Evolutionary conservation across 2,888 invertebrate species (phyloP).

Genomic region (Hyalella azteca): DNA sequence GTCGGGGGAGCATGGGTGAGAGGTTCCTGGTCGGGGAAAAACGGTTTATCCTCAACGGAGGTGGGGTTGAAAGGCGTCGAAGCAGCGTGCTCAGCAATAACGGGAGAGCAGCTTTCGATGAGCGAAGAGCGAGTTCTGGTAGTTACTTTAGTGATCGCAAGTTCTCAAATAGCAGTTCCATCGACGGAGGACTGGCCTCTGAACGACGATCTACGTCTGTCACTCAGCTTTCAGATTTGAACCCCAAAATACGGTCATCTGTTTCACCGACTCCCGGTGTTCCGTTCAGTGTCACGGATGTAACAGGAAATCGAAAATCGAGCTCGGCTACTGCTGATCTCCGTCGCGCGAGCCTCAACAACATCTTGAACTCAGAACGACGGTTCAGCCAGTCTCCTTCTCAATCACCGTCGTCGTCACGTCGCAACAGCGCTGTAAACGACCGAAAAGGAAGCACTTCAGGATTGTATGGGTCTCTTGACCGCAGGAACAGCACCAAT

Average conservation of each 20-base stretch:
- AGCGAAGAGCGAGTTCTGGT: constrained; percentile 6
- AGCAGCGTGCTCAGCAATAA: not conserved
- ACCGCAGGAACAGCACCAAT: constrained; percentile 7
- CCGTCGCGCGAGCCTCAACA: not conserved
- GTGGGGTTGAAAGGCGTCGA: not conserved
- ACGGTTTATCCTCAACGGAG: constrained; percentile 30
- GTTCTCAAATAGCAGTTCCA: not conserved
- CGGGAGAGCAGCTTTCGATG: constrained; percentile 2
- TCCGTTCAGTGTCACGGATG: not conserved
- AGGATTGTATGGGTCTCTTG: constrained; percentile 11
- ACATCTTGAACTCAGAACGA: constrained; percentile 17
- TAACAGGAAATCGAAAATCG: constrained; percentile 2
- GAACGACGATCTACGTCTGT: constrained; percentile 12
- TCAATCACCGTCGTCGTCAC: not conserved
- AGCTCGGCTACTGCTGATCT: not conserved
- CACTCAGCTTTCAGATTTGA: constrained; percentile 33
- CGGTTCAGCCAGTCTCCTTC: constrained; percentile 14
- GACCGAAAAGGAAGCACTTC: constrained; percentile 28
- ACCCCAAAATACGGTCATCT: not conserved
- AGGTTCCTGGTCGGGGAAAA: not conserved
- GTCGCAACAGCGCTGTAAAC: constrained; percentile 22
- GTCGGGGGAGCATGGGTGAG: constrained; percentile 32
- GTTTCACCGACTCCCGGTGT: not conserved
- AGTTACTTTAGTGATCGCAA: constrained; percentile 32
- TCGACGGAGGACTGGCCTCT: not conserved